These are phyloP conservation scores for Lordiphosa andalusiaca DNA, from an alignment of 2,888 invertebrate species.

Conservation along the genomic window DNA sequence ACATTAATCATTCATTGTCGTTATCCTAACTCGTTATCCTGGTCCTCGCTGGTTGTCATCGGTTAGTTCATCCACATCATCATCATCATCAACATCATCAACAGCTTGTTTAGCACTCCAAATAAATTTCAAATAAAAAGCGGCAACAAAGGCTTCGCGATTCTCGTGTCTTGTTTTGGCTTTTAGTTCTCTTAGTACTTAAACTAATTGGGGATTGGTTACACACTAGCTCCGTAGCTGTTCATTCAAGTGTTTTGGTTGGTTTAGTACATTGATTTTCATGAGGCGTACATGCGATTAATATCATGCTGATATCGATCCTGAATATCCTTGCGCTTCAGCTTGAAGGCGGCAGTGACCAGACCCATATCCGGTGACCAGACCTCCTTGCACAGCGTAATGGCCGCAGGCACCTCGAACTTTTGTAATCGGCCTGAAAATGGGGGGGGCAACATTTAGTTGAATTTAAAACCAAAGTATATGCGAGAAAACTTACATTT, in stretches of 20 bases:
- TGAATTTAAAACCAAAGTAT: not conserved
- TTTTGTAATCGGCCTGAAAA: conserved; percentile 91
- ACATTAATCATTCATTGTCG: conserved; percentile 40
- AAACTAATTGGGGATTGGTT: conserved; percentile 56
- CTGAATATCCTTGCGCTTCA: conserved; percentile 97
- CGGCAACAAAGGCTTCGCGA: conserved; percentile 17
- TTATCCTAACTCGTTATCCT: conserved; percentile 44
- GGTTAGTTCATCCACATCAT: not conserved
- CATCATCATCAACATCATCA: conserved; percentile 1
- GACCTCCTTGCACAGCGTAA: conserved; percentile 93
- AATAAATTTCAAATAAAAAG: conserved; percentile 9
- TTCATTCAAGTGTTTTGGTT: conserved; percentile 29
- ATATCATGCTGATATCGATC: conserved; percentile 95
- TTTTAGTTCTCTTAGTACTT: conserved; percentile 54
- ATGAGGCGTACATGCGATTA: conserved; percentile 95
- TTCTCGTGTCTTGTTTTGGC: conserved; percentile 25
- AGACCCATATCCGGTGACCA: conserved; percentile 99
- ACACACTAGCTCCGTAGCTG: conserved; percentile 38
- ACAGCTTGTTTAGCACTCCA: conserved; percentile 30
- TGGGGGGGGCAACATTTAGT: not conserved
- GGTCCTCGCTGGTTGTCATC: conserved; percentile 29
- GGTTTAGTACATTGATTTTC: conserved; percentile 81
- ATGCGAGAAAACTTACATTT: conserved; percentile 85
- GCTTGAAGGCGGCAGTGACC: conserved; percentile 98
- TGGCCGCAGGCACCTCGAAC: conserved; percentile 94